These are phyloP conservation scores for Geococcyx californianus DNA, from an alignment of 2,113 vertebrate genomes.

Conservation along the genomic window DNA sequence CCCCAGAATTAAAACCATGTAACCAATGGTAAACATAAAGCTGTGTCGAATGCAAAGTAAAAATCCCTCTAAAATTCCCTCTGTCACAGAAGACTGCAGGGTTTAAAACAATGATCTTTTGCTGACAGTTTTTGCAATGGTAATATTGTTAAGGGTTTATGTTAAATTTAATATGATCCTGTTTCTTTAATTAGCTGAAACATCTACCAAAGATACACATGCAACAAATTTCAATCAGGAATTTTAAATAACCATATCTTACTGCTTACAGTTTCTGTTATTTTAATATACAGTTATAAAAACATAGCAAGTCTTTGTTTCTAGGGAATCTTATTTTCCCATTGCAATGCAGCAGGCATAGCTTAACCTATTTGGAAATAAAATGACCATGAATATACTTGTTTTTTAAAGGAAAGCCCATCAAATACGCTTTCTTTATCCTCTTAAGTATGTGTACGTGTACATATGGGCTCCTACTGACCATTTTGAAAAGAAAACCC, in stretches of 20 bases:
- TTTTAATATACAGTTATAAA: neutral
- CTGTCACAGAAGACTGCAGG: neutral
- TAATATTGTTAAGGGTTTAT: neutral
- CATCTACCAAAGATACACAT: neutral
- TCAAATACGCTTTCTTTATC: neutral
- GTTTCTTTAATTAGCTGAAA: neutral
- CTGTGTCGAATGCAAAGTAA: neutral
- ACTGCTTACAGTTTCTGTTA: neutral
- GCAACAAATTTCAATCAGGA: neutral
- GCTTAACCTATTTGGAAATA: neutral
- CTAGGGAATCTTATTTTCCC: neutral
- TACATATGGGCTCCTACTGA: neutral
- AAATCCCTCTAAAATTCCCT: neutral
- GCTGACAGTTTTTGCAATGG: neutral
- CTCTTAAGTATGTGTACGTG: neutral
- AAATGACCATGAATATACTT: neutral
- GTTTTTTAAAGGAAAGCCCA: neutral
- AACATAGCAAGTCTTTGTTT: conserved; percentile 4
- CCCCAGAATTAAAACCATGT: rapidly evolving
- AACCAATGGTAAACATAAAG: neutral
- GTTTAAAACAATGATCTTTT: neutral
- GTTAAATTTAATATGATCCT: neutral
- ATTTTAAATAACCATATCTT: neutral
- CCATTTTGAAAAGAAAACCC: neutral
- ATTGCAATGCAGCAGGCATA: neutral